A percentile compares a stretch with the other conserved stretches of the same genome.
Conservation (phyloP, 2,888 invertebrate species). For the Coecobrya sp. region DNA sequence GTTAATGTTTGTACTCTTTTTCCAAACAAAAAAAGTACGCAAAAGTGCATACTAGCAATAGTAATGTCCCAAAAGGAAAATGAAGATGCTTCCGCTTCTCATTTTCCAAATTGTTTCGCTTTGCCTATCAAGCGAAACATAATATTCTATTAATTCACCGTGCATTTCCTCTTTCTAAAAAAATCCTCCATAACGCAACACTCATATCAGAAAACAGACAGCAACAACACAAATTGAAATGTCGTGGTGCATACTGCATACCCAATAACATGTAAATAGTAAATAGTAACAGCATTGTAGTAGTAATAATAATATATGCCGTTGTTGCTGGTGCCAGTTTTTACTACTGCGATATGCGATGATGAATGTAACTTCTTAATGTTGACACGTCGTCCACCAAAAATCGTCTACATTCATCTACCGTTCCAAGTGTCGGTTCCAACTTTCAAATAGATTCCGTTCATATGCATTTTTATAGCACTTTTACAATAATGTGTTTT, state of each 20-base stretch:
- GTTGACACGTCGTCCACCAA: neutral
- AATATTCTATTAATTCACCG: conserved; percentile 81
- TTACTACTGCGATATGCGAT: neutral
- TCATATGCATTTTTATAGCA: no score
- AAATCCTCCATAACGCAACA: neutral
- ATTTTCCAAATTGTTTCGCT: conserved; percentile 82
- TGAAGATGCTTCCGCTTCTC: conserved; percentile 82
- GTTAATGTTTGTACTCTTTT: neutral
- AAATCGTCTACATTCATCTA: no score
- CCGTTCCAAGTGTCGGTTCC: no score
- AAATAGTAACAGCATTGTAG: neutral
- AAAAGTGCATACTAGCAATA: conserved; percentile 3
- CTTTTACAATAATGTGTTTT: no score
- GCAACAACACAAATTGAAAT: conserved; percentile 7
- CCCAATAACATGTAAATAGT: neutral
- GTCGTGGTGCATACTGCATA: conserved; percentile 4
- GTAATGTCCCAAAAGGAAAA: conserved; percentile 79
- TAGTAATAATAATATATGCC: neutral
- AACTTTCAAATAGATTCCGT: no score
- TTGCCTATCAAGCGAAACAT: conserved; percentile 82
- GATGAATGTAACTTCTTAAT: neutral
- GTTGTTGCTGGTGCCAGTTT: neutral
- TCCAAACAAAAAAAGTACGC: neutral
- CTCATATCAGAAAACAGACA: no score
- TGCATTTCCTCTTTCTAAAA: conserved; percentile 77